A percentile compares a stretch with the other conserved stretches of the same genome.
phyloP scores from a whole-genome alignment of 2,888 invertebrate genomes.

The Dasysyrphus albostriatus region DNA sequence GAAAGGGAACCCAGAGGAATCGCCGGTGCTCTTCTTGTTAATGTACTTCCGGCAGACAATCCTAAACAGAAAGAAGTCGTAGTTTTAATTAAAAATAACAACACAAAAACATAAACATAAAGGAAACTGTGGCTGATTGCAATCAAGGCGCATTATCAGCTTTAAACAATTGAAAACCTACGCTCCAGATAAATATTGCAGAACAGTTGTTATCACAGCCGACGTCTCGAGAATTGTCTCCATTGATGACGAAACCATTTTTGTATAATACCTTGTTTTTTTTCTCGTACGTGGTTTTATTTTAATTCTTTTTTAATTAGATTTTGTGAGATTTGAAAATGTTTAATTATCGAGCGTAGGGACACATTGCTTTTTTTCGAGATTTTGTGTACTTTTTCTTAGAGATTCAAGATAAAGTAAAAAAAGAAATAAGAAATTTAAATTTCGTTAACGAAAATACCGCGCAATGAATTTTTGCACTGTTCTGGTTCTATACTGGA shows the following conservation, averaged over 20 bases:
- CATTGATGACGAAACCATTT: conserved; percentile 76
- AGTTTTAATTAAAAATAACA: background rate
- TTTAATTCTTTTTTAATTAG: conserved; percentile 20
- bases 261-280: conserved; percentile 9
- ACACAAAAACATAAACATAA: background rate
- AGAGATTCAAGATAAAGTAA: conserved; percentile 32
- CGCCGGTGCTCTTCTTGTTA: conserved; percentile 89
- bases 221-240: conserved; percentile 82
- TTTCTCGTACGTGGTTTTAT: conserved; percentile 3
- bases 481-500: background rate
- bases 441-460: conserved; percentile 18
- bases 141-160: background rate
- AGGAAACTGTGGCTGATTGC: background rate
- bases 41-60: conserved; percentile 91
- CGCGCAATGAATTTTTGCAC: background rate
- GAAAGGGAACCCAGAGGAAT: conserved; percentile 91
- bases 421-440: conserved; percentile 39
- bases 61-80: conserved; percentile 84
- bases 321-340: background rate
- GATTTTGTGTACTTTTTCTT: background rate
- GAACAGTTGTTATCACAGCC: conserved; percentile 91
- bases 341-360: background rate
- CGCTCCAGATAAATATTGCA: conserved; percentile 94
- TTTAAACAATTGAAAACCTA: conserved; percentile 85
- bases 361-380: conserved; percentile 5